These are phyloP conservation scores for Montipora sp. DNA, from an alignment of 64 coral and sea anemone genomes.

Conservation along the genomic window DNA sequence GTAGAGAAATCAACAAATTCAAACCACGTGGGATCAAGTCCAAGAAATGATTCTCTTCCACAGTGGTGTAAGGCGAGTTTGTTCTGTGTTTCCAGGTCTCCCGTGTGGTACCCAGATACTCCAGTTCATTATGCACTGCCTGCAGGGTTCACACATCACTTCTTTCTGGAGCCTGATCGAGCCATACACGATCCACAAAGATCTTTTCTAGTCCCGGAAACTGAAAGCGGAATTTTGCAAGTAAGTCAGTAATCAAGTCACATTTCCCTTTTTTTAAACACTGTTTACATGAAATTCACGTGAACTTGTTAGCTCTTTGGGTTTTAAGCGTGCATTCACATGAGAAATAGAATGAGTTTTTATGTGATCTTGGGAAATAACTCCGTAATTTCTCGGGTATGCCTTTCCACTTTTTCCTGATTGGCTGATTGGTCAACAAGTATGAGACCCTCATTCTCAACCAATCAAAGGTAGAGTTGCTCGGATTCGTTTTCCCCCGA, in stretches of 20 bases:
- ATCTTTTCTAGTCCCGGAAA: neutral
- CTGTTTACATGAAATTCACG: too few relatives aligned
- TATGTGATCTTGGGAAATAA: too few relatives aligned
- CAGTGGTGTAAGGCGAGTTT: neutral
- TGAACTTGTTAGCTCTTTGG: too few relatives aligned
- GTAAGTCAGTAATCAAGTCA: neutral
- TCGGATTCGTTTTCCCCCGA: too few relatives aligned
- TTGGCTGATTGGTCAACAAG: neutral
- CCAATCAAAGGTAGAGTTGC: too few relatives aligned
- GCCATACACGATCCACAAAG: neutral
- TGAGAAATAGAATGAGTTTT: too few relatives aligned
- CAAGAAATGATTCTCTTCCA: too few relatives aligned
- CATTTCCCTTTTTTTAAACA: too few relatives aligned
- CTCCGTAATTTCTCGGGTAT: neutral
- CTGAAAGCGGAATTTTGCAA: conserved; percentile 15
- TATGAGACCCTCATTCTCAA: too few relatives aligned
- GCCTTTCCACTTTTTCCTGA: neutral
- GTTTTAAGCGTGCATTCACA: too few relatives aligned
- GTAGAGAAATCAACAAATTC: too few relatives aligned
- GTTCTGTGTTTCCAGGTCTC: conserved; percentile 13
- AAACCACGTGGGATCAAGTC: too few relatives aligned
- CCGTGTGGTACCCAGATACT: conserved; percentile 83
- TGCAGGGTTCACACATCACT: conserved; percentile 9
- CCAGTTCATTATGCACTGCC: conserved; percentile 64
- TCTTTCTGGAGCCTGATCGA: neutral